phyloP scores from a whole-genome alignment of 2,113 vertebrate species.

The Prolemur simus region DNA sequence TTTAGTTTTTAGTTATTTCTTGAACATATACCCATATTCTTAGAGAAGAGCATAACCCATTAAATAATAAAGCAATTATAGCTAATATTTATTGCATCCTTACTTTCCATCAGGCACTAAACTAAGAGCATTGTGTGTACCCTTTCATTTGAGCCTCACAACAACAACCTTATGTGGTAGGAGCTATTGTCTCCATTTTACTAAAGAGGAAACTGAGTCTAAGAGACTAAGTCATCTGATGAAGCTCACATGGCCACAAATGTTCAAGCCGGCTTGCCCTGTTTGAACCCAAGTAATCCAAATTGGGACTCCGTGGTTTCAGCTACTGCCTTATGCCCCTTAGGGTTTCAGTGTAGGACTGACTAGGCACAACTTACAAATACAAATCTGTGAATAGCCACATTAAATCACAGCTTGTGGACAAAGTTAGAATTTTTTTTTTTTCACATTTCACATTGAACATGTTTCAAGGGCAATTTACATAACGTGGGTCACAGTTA shows the following conservation, averaged over 20 bases:
- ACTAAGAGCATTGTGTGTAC: background rate
- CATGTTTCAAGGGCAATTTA: constrained; percentile 72
- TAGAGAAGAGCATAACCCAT: background rate
- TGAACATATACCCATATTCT: background rate
- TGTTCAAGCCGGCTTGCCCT: background rate
- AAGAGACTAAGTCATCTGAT: background rate
- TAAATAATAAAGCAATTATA: background rate
- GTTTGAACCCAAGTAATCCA: background rate
- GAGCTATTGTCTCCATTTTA: background rate
- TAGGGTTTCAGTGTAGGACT: background rate
- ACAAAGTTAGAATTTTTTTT: background rate
- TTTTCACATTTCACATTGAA: constrained; percentile 54
- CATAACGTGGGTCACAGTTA: constrained; percentile 62
- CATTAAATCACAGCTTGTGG: constrained; percentile 40
- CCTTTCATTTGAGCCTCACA: background rate
- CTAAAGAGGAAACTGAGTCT: background rate
- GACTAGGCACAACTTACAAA: background rate
- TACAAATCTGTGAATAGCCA: background rate
- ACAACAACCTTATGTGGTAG: background rate
- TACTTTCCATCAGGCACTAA: background rate
- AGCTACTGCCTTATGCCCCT: background rate
- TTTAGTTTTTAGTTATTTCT: background rate
- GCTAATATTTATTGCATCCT: background rate
- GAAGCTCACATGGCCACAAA: background rate
- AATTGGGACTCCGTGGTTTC: background rate